Conservation (phyloP, 1,140 invertebrate genomes). For the Bombus superbus region DNA sequence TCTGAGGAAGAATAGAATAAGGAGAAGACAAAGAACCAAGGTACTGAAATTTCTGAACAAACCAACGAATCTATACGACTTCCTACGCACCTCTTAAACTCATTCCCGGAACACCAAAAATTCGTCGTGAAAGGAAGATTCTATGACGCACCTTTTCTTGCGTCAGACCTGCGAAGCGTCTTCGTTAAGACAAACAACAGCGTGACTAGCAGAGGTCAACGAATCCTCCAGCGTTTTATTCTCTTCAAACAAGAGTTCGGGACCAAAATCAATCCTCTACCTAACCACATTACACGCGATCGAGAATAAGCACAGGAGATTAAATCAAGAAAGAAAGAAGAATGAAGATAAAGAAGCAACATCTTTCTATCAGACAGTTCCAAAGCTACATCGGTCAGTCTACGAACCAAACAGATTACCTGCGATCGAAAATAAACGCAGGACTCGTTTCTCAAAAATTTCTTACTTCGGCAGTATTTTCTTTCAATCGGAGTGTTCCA, state of each 20-base stretch:
- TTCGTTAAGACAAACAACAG: not conserved
- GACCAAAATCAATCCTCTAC: not conserved
- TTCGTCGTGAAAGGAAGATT: not conserved
- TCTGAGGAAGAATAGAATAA: no score
- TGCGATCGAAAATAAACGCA: no score
- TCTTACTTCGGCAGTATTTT: no score
- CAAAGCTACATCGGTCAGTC: no score
- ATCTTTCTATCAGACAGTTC: no score
- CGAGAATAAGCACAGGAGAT: not conserved
- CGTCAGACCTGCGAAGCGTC: not conserved
- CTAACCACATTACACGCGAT: not conserved
- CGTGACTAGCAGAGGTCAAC: constrained; percentile 3
- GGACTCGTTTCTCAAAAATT: no score
- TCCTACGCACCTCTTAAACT: not conserved
- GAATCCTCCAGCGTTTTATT: not conserved
- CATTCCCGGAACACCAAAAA: not conserved
- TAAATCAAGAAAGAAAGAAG: not conserved
- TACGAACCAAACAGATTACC: no score
- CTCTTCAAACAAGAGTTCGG: not conserved
- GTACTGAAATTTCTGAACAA: not conserved
- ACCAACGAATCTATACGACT: not conserved
- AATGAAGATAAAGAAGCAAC: not conserved
- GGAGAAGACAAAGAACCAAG: no score
- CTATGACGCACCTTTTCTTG: not conserved
- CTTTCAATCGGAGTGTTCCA: no score